phyloP scores from a whole-genome alignment of 2,888 invertebrate genomes.

The Volucella inflata region DNA sequence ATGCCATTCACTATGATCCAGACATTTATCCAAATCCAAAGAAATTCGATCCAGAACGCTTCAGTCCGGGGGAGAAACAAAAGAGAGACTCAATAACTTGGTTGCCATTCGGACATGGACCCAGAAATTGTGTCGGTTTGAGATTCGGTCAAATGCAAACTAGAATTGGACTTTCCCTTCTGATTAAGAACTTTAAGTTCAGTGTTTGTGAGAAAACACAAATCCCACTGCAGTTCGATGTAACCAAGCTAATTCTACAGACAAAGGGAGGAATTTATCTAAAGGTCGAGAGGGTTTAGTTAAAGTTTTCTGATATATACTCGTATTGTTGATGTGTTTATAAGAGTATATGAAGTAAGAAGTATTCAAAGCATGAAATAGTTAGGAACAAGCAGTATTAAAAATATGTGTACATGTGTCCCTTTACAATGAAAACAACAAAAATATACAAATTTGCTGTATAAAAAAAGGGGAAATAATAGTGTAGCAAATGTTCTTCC shows the following conservation, averaged over 20 bases:
- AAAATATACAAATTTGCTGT: too few relatives aligned
- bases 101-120: conserved; percentile 82
- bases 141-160: conserved; percentile 80
- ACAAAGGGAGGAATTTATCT: conserved; percentile 79
- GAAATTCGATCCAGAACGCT: conserved; percentile 86
- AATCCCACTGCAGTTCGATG: conserved; percentile 78
- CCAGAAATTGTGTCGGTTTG: conserved; percentile 80
- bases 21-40: conserved; percentile 85
- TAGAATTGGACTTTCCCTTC: conserved; percentile 78
- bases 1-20: conserved; percentile 85
- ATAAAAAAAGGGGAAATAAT: too few relatives aligned
- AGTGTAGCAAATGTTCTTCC: too few relatives aligned
- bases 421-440: too few relatives aligned
- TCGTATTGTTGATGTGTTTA: too few relatives aligned
- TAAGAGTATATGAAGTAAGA: too few relatives aligned
- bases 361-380: too few relatives aligned
- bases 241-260: conserved; percentile 70
- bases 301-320: background rate
- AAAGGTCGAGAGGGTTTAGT: conserved; percentile 76
- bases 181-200: conserved; percentile 78
- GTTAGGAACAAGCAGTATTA: too few relatives aligned
- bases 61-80: conserved; percentile 85
- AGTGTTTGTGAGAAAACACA: conserved; percentile 75
- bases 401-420: too few relatives aligned
- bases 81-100: conserved; percentile 82